These are phyloP conservation scores for Oreochromis aureus DNA, from an alignment of 2,113 vertebrate species.

Conservation along the genomic window DNA sequence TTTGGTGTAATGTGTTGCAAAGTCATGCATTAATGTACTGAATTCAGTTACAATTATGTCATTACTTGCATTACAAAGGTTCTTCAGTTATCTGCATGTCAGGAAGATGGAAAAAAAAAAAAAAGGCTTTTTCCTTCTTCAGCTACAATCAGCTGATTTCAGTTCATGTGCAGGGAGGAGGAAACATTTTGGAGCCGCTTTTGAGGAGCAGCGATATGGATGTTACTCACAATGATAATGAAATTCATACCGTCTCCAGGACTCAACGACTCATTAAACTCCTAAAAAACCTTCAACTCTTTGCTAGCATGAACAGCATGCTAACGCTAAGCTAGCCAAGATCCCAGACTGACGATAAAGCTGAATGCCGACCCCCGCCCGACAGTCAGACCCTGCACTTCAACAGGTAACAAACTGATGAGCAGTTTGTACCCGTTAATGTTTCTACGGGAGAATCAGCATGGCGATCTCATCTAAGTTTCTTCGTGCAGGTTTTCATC, in stretches of 20 bases:
- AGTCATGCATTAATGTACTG: background rate
- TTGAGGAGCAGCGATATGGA: background rate
- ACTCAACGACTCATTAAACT: background rate
- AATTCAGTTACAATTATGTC: background rate
- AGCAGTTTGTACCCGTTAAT: background rate
- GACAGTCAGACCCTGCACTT: background rate
- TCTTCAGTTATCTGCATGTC: background rate
- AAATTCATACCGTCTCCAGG: fast-evolving
- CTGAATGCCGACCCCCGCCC: fast-evolving
- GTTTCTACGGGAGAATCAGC: background rate
- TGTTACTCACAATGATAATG: background rate
- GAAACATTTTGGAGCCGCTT: background rate
- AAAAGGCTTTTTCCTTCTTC: fast-evolving
- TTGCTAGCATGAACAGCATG: background rate
- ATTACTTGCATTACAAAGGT: fast-evolving
- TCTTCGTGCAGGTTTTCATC: background rate
- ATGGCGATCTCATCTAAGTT: background rate
- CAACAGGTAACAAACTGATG: background rate
- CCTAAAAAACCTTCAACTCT: background rate
- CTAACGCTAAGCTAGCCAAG: background rate
- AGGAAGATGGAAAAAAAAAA: background rate
- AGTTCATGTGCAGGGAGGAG: background rate
- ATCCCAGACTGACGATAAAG: background rate
- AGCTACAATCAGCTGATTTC: background rate
- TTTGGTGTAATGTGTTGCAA: background rate